phyloP scores from a whole-genome alignment of 2,797 vertebrate genomes.

The Epinephelus awoara region DNA sequence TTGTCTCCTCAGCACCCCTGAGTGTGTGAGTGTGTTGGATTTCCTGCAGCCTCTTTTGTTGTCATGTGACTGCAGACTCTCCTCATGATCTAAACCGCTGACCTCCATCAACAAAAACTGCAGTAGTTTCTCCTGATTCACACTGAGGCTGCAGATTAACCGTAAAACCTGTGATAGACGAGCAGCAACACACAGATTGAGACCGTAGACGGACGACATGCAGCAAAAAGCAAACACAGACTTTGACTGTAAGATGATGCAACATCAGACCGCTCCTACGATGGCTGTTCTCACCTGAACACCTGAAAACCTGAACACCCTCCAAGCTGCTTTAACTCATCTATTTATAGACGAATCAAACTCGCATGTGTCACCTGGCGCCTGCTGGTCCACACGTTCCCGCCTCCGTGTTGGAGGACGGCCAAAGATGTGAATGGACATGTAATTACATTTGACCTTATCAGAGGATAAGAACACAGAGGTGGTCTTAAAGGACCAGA shows the following conservation, averaged over 20 bases:
- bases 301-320: background rate
- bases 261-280: background rate
- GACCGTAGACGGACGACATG: too few relatives aligned
- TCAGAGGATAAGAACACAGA: background rate
- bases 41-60: conserved; percentile 26
- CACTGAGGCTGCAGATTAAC: background rate
- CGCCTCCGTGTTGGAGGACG: conserved; percentile 13
- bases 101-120: background rate
- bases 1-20: too few relatives aligned
- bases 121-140: too few relatives aligned
- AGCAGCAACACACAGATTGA: too few relatives aligned
- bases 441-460: conserved; percentile 8
- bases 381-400: conserved; percentile 22
- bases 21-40: background rate
- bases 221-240: too few relatives aligned
- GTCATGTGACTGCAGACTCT: conserved; percentile 34
- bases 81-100: conserved; percentile 19
- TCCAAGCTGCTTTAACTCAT: conserved; percentile 50
- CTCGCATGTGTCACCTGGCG: conserved; percentile 9
- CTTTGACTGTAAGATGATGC: background rate
- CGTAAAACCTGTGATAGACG: background rate
- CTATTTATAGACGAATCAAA: conserved; percentile 57
- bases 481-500: background rate
- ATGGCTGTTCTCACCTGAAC: conserved; percentile 25
- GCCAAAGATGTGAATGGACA: conserved; percentile 22